Evolutionary conservation across 2,888 invertebrate species (phyloP).

Genomic region (Folsomia manolachei): DNA sequence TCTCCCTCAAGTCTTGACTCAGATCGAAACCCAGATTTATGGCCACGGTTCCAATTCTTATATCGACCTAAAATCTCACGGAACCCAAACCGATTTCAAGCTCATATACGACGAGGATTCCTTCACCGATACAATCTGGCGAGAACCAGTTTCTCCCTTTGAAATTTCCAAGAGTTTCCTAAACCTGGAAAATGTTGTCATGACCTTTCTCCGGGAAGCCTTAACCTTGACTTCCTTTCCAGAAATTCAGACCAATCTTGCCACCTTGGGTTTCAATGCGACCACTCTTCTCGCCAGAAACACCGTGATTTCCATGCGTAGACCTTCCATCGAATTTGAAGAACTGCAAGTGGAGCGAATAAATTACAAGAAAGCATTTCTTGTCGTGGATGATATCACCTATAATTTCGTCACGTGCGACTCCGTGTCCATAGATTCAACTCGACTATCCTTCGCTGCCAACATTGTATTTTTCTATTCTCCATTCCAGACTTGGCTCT

Average conservation of each 20-base stretch:
- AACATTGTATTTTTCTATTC: neutral
- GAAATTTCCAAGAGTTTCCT: neutral
- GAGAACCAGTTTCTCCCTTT: neutral
- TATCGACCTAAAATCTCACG: neutral
- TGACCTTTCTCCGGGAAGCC: neutral
- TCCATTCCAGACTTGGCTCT: neutral
- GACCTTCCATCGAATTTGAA: neutral
- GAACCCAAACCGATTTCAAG: neutral
- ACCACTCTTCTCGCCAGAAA: neutral
- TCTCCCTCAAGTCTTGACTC: neutral
- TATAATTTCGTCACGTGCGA: constrained; percentile 8
- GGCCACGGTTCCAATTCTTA: neutral
- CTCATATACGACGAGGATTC: neutral
- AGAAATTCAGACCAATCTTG: neutral
- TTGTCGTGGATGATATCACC: neutral
- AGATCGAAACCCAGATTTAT: neutral
- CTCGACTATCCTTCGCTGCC: neutral
- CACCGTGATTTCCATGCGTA: neutral
- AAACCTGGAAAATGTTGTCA: neutral
- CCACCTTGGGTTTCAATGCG: neutral
- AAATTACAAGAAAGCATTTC: neutral
- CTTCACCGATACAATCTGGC: neutral
- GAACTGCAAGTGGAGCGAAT: neutral
- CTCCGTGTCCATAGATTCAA: neutral
- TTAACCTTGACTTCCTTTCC: neutral